Evolutionary conservation across 1,140 invertebrate genomes (phyloP).

Genomic region (Globodera rostochiensis): DNA sequence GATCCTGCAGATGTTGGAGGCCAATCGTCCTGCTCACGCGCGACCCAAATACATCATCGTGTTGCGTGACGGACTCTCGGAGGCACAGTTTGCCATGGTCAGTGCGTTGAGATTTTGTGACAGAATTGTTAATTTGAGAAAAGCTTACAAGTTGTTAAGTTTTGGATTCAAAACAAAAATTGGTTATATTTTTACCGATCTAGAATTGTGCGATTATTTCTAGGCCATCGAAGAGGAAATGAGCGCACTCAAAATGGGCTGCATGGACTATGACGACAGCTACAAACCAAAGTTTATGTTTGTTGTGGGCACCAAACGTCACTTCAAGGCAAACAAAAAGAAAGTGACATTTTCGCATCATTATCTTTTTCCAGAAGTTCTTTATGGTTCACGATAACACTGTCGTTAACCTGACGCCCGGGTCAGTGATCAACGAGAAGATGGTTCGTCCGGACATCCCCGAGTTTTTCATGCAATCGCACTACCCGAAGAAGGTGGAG

Average conservation of each 20-base stretch:
- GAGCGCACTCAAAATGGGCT: constrained; percentile 39
- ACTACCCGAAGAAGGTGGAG: constrained; percentile 38
- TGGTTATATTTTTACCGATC: neutral
- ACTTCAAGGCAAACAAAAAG: constrained; percentile 30
- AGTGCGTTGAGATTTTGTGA: constrained; percentile 6
- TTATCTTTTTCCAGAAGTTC: constrained; percentile 24
- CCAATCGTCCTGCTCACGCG: constrained; percentile 35
- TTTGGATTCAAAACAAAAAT: too few species aligned
- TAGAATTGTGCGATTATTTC: constrained; percentile 19
- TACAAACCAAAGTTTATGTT: constrained; percentile 49
- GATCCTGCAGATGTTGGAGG: constrained; percentile 34
- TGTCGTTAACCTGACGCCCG: constrained; percentile 19
- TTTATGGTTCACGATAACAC: constrained; percentile 32
- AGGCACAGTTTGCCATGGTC: constrained; percentile 46
- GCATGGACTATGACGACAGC: constrained; percentile 30
- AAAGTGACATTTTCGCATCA: neutral
- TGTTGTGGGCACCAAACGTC: constrained; percentile 44
- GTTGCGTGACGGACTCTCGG: constrained; percentile 42
- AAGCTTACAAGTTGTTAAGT: too few species aligned
- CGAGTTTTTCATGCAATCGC: constrained; percentile 52
- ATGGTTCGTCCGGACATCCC: constrained; percentile 35
- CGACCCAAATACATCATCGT: constrained; percentile 42
- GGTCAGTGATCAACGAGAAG: constrained; percentile 45
- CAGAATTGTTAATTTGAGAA: too few species aligned
- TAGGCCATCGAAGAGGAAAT: constrained; percentile 44